Base-by-base conservation (phyloP, 2,113 vertebrate species). In the Prionailurus viverrinus region DNA sequence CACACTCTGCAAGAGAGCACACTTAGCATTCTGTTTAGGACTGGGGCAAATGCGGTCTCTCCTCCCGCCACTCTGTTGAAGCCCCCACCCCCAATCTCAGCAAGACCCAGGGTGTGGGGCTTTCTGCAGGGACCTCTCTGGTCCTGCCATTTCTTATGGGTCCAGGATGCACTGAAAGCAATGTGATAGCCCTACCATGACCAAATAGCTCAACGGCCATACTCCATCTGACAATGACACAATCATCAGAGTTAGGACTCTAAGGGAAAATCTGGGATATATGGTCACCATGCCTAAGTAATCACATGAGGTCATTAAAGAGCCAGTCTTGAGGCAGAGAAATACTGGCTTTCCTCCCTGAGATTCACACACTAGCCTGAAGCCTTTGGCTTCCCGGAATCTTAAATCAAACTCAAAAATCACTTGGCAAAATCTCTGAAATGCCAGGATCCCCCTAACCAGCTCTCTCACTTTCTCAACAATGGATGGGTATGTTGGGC, bases 321-420 rank as follows among this genome's bases (percentile, higher is more conserved):
- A 81, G 78, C 65, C 8, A 15, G 27, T 55, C 27, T 36, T 8
- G 33, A 66, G 61, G 16, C 58, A 48, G 80, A 48, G 61, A 36
- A 48, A 69, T 27, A 41, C n/a, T 68, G 82, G 8, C 61, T 86
- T 69, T 61, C 29, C 39, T 69, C 69, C 15, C n/a, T 4, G 12
- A 33, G 31, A 58, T 68, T 71, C 58, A 33, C 45, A 65, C 4
- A 6, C 53, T 41, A 39, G 27, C 41, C 39, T 12, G 66, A 92
- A 91, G 25, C 15, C 74, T 89, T 71, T 89, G 68, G 36, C 85
- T 94, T 90, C 93, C 45, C 18, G 15, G 45, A 92, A 86, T 88
- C 95, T 92, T 73, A 48, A 82, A 15, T 55, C 58, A 80, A 82
- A 53, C 33, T 84, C 81, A 81, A 4, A 4, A 85, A 79, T 89